Conservation (phyloP, 2,797 vertebrate species). For the Tamandua tetradactyla region DNA sequence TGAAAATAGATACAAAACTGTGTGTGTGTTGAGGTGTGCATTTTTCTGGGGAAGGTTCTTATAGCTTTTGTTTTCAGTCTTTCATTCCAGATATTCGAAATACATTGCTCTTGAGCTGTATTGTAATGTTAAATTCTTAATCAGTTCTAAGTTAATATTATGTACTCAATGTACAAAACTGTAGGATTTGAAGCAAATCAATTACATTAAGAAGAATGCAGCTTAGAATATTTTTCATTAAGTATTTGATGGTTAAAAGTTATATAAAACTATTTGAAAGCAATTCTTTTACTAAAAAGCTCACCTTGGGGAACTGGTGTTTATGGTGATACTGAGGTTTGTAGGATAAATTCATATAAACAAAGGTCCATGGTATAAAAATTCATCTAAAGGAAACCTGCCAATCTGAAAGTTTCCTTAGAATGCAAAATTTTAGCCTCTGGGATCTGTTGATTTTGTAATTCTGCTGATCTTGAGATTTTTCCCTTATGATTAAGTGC, state of each 20-base stretch:
- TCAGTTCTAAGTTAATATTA: background rate
- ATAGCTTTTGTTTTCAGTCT: background rate
- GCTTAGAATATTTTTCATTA: constrained; percentile 25
- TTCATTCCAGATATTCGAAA: background rate
- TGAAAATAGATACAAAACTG: background rate
- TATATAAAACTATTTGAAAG: constrained; percentile 25
- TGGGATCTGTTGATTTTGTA: background rate
- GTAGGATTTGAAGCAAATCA: background rate
- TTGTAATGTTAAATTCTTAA: background rate
- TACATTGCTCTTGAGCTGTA: background rate
- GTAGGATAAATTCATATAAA: constrained; percentile 8
- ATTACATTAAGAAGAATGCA: background rate
- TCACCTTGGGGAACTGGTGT: background rate
- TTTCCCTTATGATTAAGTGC: background rate
- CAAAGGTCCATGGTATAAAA: constrained; percentile 9
- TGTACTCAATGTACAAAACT: background rate
- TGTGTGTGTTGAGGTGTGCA: background rate
- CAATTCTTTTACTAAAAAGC: constrained; percentile 32
- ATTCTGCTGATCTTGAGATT: background rate
- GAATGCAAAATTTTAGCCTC: background rate
- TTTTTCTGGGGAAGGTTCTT: background rate
- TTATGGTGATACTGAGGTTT: constrained; percentile 44
- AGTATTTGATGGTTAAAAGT: constrained; percentile 12
- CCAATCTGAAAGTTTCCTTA: constrained; percentile 7
- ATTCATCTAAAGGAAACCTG: constrained; percentile 15